Base-by-base conservation (phyloP, 2,797 vertebrate species). In the Pagetopsis macropterus region DNA sequence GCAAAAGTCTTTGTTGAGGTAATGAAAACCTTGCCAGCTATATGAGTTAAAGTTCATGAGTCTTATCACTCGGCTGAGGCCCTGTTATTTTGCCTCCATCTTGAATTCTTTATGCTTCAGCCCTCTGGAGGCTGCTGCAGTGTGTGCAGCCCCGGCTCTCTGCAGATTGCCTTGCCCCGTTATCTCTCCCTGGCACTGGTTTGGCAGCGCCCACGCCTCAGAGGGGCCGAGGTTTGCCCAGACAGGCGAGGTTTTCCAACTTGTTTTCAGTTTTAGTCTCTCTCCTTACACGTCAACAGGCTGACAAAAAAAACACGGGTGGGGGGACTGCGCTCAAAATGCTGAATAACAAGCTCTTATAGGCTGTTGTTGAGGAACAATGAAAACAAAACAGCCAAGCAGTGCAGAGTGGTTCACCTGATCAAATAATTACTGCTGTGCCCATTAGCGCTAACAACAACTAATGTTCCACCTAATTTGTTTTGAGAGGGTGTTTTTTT, bases 291-390 rank as follows among this genome's bases (percentile, higher is more conserved):
- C 17, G 1, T 79, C 65, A 65, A 72, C 59, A 60, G 40, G 21
- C 65, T 51, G 65, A 84, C 73, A 50, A 45, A 56, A 56, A 59
- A 44, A 19, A n/a, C 9, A 11, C n/a, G 4, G 48, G 12, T 44
- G 48, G 17, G 19, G 59, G 17, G 15, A 19, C 9, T 60, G 31
- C 27, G 40, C 56, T 78, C 0, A 0, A 75, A 76, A 84, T 41
- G 12, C 27, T 44, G 43, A 74, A 52, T 40, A 60, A 72, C 27
- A 61, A 70, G 68, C 70, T 71, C 50, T 66, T 57, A 31, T 21
- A 17, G 71, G 76, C 84, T 81, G 71, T 56, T 68, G 50, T 66
- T 78, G 82, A 84, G 84, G 81, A 87, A 89, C 84, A 89, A 83
- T 86, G 80, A 80, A 83, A 87, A 31, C 74, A 79, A 74, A 78